These are phyloP conservation scores for Chaetodon trifasciatus DNA, from an alignment of 2,797 vertebrate species.

Conservation along the genomic window DNA sequence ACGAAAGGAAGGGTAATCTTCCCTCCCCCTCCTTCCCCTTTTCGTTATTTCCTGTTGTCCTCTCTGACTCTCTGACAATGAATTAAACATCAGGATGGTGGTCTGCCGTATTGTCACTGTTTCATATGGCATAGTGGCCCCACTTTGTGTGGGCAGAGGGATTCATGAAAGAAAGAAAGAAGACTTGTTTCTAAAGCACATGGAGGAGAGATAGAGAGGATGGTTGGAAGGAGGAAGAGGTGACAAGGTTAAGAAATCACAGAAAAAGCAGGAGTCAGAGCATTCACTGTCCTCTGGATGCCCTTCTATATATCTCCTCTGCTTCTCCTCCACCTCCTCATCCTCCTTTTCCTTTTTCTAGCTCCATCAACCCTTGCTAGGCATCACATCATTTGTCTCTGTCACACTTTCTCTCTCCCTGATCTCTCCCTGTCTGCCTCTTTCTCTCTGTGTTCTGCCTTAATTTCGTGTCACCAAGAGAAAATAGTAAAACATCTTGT, in stretches of 20 bases:
- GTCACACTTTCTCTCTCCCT: background rate
- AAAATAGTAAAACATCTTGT: conserved; percentile 2
- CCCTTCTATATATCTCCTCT: conserved; percentile 29
- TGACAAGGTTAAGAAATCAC: conserved; percentile 46
- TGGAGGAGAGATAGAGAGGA: conserved; percentile 39
- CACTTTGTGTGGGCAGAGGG: conserved; percentile 60
- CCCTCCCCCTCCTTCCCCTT: conserved; percentile 32
- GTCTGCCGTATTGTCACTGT: conserved; percentile 22
- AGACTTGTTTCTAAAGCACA: conserved; percentile 38
- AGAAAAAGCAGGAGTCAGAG: conserved; percentile 42
- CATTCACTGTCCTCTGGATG: conserved; percentile 57
- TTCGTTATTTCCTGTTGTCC: conserved; percentile 73
- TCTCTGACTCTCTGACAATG: conserved; percentile 69
- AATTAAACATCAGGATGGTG: conserved; percentile 79
- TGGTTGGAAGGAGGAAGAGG: conserved; percentile 37
- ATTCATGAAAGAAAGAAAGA: conserved; percentile 34
- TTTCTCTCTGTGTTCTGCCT: background rate
- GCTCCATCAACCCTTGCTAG: no score
- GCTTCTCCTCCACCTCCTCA: background rate
- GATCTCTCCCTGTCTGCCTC: background rate
- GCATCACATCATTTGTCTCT: conserved; percentile 38
- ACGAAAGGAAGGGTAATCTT: conserved; percentile 61
- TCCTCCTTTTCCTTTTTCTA: conserved; percentile 8
- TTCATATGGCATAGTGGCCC: conserved; percentile 47
- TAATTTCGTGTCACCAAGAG: conserved; percentile 15